phyloP scores from a whole-genome alignment of 92 coral and sea anemone genomes.

The Porites lobata region DNA sequence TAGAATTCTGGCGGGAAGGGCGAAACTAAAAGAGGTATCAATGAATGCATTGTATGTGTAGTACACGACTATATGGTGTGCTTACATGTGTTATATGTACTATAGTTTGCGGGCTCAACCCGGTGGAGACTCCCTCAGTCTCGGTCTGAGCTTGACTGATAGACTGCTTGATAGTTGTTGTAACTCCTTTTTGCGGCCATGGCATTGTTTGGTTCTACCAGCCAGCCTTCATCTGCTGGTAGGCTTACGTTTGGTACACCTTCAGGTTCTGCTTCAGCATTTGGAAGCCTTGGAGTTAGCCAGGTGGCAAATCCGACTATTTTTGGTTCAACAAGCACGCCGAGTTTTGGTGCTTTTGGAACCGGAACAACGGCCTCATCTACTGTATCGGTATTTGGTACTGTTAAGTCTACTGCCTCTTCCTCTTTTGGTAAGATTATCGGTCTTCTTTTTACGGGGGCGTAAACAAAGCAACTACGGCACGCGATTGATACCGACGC shows the following conservation, averaged over 20 bases:
- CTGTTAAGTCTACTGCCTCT: slow-evolving; percentile 73
- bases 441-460: background rate
- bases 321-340: slow-evolving; percentile 65
- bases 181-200: background rate
- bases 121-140: background rate
- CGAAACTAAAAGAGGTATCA: too few relatives aligned
- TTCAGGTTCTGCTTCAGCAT: slow-evolving; percentile 46
- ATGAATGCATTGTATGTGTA: too few relatives aligned
- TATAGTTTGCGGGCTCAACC: slow-evolving; percentile 21
- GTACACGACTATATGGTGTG: too few relatives aligned
- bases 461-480: too few relatives aligned
- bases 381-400: slow-evolving; percentile 33
- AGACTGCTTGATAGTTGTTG: too few relatives aligned
- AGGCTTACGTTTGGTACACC: slow-evolving; percentile 67
- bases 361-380: slow-evolving; percentile 30
- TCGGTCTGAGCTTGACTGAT: background rate
- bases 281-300: slow-evolving; percentile 61
- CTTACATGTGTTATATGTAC: too few relatives aligned
- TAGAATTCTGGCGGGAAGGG: too few relatives aligned
- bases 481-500: too few relatives aligned
- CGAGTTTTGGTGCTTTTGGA: slow-evolving; percentile 55
- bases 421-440: slow-evolving; percentile 69
- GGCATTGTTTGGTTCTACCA: slow-evolving; percentile 40
- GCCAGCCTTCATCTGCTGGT: slow-evolving; percentile 45
- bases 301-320: slow-evolving; percentile 34